Evolutionary conservation across 2,113 vertebrate genomes (phyloP).

Genomic region (Chloebia gouldiae): DNA sequence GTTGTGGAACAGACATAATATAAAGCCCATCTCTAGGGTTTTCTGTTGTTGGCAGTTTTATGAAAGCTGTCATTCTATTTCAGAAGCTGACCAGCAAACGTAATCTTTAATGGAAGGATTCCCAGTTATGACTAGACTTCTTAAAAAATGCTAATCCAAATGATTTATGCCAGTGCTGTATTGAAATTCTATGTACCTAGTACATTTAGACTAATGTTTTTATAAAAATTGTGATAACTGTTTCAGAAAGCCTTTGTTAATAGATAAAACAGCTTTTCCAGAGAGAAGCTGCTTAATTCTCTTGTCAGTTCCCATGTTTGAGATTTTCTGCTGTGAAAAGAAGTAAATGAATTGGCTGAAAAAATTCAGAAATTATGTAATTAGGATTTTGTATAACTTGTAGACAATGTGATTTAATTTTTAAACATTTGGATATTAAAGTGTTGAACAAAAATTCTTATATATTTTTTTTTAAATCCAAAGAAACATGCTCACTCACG

Average conservation of each 20-base stretch:
- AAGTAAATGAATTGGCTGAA: not conserved
- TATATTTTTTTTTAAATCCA: not conserved
- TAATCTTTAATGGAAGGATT: not conserved
- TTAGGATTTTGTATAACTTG: not conserved
- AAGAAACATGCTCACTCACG: not conserved
- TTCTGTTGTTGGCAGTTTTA: not conserved
- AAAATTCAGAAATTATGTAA: not conserved
- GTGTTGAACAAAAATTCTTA: not conserved
- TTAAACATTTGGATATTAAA: not conserved
- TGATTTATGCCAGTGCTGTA: not conserved
- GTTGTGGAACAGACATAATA: not conserved
- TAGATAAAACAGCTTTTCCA: not conserved
- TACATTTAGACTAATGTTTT: not conserved
- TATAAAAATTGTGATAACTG: not conserved
- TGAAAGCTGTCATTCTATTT: not conserved
- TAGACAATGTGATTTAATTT: not conserved
- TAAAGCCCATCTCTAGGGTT: not conserved
- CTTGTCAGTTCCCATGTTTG: not conserved
- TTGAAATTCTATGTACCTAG: not conserved
- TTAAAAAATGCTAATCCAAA: not conserved
- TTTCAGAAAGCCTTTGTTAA: not conserved
- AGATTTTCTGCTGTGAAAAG: not conserved
- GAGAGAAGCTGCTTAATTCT: not conserved
- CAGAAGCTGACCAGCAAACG: not conserved
- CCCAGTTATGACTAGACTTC: not conserved